Base-by-base conservation (phyloP, 2,888 invertebrate species). In the Thymelicus sylvestris region DNA sequence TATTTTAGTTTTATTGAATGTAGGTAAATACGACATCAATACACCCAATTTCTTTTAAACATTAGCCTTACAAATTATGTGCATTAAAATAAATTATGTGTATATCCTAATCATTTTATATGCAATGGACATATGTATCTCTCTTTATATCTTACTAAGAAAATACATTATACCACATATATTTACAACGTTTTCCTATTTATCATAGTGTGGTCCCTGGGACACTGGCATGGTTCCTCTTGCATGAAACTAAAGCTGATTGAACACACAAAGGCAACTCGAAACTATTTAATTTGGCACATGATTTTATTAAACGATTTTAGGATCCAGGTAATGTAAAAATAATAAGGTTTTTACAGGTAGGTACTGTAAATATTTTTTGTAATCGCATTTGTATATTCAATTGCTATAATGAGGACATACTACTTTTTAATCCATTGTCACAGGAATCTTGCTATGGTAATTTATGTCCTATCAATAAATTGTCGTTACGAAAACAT, bases 41-140 rank as follows among this genome's bases (percentile, higher is more conserved):
- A 87, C 85, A 87, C 82, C 86, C 87, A 90, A 85, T 76, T 72
- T 74, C 71, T 75, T 80, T 80, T 73, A 81, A 79, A 81, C 78
- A 79, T 85, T 86, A 85, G 79, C 75, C 80, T 83, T 89, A 89
- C 73, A 69, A 39, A 78, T 83, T 83, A 83, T 78, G 75, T 82
- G 84, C 78, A 73, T 82, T 83, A 87, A 88, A 71, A 90, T 87
- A 86, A 86, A 84, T 86, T 84, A 86, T 67, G 75, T 76, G 75
- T 78, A 76, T 71, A 75, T 73, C 78, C 81, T 77, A 79, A 83
- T 78, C 76, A 81, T 80, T 80, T 73, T 74, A 67, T 86, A 85
- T 77, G 79, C 82, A 82, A 87, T 86, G 89, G 89, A 89, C 89
- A 89, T 84, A n/a, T n/a, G n/a, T n/a, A 83, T 82, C 86, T 82